Evolutionary conservation across 2,797 vertebrate genomes (phyloP), one percentile per base, ranked within the genome.

Genomic region (Capromys pilorides): DNA sequence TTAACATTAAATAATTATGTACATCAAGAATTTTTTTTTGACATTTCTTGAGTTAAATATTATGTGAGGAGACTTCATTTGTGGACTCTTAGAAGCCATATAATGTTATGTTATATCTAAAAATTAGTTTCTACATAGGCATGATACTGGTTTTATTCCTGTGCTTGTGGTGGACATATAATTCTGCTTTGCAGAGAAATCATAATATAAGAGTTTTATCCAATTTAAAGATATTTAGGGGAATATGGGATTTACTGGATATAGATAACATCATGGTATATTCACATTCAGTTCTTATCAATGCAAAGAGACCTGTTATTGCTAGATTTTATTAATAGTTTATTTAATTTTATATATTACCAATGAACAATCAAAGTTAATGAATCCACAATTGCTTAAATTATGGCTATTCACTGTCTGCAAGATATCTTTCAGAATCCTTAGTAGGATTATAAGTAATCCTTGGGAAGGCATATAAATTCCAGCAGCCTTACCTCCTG

Each of bases 1-100:
- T 95, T 96, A 88, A 90, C 36, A 89, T 85, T 94, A 95, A 92
- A 94, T 89, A 94, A 90, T 61, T 94, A 12, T 86, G 41, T 51
- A 83, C 87, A 92, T 67, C 62, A 71, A 92, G 92, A 86, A 75
- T 61, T 85, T 77, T 91, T 85, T 92, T 83, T 89, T 84, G 45
- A 18, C 0, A 86, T 66, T 61, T n/a, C 18, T 92, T 88, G 59
- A 95, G 19, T 90, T 96, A 88, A 49, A 7, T 88, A 92, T 79
- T 95, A 84, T 88, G 6, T 88, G 26, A 36, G 2, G 4, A 51
- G 62, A 64, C 89, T 92, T 94, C 14, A 93, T 31, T 94, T 39
- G 45, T 81, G 94, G 71, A 54, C 0, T 36, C 33, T 95, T 90
- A 83, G 67, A 67, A 79, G 7, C 75, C 78, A 57, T 18, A 57